Conservation (phyloP, 1,140 invertebrate genomes). For the Archegozetes longisetosus region DNA sequence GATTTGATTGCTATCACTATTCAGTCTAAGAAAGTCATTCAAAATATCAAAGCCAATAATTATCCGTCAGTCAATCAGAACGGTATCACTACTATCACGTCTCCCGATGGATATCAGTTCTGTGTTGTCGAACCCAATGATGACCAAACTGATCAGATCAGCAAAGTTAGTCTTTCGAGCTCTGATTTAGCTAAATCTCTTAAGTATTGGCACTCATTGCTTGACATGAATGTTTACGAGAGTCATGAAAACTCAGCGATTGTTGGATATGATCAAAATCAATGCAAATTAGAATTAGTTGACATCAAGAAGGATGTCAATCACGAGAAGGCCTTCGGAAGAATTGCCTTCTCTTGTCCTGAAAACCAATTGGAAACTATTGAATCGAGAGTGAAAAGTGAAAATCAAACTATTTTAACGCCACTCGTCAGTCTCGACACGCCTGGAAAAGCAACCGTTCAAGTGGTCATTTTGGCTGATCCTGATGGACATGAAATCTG, state of each 20-base stretch:
- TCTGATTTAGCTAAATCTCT: constrained; percentile 54
- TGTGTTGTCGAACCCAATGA: constrained; percentile 49
- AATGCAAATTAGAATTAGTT: constrained; percentile 54
- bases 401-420: constrained; percentile 59
- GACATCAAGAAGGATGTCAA: constrained; percentile 44
- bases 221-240: constrained; percentile 52
- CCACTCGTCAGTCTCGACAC: constrained; percentile 78
- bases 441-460: constrained; percentile 86
- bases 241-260: constrained; percentile 24
- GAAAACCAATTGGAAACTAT: constrained; percentile 47
- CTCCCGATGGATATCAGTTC: constrained; percentile 79
- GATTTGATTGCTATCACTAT: constrained; percentile 70
- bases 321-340: constrained; percentile 78
- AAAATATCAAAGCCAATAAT: constrained; percentile 46
- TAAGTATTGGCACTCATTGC: constrained; percentile 62
- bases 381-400: constrained; percentile 51
- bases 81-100: constrained; percentile 41
- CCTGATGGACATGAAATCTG: constrained; percentile 97
- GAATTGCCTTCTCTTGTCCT: constrained; percentile 84
- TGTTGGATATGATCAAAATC: constrained; percentile 50
- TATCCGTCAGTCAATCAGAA: constrained; percentile 45
- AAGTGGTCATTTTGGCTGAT: constrained; percentile 88
- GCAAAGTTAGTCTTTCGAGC: constrained; percentile 59
- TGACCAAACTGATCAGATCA: constrained; percentile 56
- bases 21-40: constrained; percentile 51